Conservation (phyloP, 2,888 invertebrate genomes). For the Mesorhabditis sp. region DNA sequence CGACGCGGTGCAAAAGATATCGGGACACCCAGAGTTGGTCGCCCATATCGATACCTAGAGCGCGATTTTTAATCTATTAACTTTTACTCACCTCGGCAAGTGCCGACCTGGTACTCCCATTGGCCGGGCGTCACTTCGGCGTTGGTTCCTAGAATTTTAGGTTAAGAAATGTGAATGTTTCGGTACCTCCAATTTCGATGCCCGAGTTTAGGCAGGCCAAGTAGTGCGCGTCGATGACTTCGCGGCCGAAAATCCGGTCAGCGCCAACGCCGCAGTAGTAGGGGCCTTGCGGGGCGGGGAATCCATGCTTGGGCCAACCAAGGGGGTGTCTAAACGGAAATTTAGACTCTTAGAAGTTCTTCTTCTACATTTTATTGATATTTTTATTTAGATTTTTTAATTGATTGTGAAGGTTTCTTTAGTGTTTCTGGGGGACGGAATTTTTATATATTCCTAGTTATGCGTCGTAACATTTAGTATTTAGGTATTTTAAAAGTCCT, state of each 20-base stretch:
- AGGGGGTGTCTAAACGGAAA: conserved; percentile 33
- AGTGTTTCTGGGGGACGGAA: too few relatives aligned
- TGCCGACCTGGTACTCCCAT: conserved; percentile 61
- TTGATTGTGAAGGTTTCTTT: too few relatives aligned
- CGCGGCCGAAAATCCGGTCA: conserved; percentile 86
- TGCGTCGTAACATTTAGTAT: too few relatives aligned
- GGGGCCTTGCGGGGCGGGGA: conserved; percentile 51
- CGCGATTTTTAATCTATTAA: not conserved
- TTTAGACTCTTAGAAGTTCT: not conserved
- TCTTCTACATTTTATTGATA: not conserved
- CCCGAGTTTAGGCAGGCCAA: conserved; percentile 88
- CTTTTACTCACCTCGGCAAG: conserved; percentile 59
- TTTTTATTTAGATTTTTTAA: too few relatives aligned
- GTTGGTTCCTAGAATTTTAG: conserved; percentile 3
- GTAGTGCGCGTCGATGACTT: conserved; percentile 93
- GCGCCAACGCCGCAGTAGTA: conserved; percentile 98
- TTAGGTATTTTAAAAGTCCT: too few relatives aligned
- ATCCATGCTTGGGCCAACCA: conserved; percentile 58
- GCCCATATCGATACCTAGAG: conserved; percentile 60
- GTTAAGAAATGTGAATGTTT: conserved; percentile 68
- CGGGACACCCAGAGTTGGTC: conserved; percentile 63
- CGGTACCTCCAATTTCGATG: conserved; percentile 83
- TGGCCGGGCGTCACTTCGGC: conserved; percentile 40
- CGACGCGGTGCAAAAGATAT: conserved; percentile 60
- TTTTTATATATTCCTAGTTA: too few relatives aligned